Evolutionary conservation across 2,113 vertebrate genomes (phyloP).

Genomic region (Burhinus bistriatus): DNA sequence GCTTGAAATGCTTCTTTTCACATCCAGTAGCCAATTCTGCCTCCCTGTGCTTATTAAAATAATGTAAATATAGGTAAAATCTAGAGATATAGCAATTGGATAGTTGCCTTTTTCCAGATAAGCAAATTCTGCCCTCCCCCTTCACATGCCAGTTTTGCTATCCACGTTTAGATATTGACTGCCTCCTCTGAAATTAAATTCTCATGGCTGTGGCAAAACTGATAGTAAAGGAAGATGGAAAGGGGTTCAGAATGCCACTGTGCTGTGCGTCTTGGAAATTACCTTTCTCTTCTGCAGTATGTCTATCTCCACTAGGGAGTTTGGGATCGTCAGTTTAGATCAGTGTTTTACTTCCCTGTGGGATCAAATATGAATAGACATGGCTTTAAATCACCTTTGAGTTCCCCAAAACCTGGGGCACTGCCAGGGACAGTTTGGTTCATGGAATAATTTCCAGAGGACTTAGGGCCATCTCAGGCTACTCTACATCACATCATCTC

Average conservation of each 20-base stretch:
- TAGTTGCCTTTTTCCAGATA: background rate
- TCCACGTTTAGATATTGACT: background rate
- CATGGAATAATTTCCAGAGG: background rate
- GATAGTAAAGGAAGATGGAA: background rate
- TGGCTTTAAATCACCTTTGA: background rate
- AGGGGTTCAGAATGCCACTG: background rate
- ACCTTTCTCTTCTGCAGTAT: background rate
- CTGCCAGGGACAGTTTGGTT: background rate
- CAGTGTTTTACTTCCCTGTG: background rate
- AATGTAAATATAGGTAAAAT: background rate
- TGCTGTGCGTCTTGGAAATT: background rate
- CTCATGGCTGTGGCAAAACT: too few relatives aligned
- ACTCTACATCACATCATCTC: accelerated
- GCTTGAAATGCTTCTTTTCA: background rate
- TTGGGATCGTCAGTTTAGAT: background rate
- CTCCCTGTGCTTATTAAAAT: background rate
- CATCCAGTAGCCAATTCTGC: background rate
- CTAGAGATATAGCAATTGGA: background rate
- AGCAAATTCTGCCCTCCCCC: background rate
- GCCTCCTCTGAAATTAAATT: background rate
- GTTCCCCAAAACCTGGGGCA: background rate
- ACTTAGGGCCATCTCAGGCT: background rate
- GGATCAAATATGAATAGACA: background rate
- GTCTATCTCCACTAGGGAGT: background rate
- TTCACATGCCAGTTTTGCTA: background rate